Evolutionary conservation across 2,797 vertebrate species (phyloP).

Genomic region (Sternotherus odoratus): DNA sequence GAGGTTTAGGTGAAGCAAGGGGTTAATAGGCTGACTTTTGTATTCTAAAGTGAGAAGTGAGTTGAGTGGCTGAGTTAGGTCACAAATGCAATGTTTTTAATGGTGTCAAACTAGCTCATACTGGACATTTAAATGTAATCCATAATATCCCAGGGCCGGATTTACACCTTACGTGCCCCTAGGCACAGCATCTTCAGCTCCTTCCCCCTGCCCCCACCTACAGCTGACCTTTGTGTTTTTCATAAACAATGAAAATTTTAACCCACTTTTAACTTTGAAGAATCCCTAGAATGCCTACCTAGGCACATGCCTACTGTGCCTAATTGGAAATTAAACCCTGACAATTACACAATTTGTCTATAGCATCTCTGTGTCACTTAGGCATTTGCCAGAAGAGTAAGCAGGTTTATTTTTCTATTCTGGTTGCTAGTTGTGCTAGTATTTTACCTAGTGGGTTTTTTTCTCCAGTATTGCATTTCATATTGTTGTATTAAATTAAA

Average conservation of each 20-base stretch:
- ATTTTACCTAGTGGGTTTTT: neutral
- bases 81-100: neutral
- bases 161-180: no score
- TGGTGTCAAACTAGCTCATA: neutral
- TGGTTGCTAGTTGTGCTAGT: neutral
- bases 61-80: neutral
- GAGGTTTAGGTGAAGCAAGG: neutral
- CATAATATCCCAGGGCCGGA: neutral
- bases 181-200: no score
- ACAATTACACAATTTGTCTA: neutral
- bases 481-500: neutral
- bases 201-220: no score
- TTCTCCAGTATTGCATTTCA: neutral
- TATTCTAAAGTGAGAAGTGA: neutral
- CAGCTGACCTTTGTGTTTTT: no score
- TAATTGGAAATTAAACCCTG: no score
- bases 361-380: neutral
- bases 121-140: neutral
- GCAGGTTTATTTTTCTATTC: neutral
- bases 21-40: neutral
- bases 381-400: neutral
- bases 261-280: no score
- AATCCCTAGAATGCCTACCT: no score
- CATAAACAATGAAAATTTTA: no score
- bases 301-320: no score